Evolutionary conservation across 2,113 vertebrate genomes (phyloP).

Genomic region (Herpailurus yagouaroundi): DNA sequence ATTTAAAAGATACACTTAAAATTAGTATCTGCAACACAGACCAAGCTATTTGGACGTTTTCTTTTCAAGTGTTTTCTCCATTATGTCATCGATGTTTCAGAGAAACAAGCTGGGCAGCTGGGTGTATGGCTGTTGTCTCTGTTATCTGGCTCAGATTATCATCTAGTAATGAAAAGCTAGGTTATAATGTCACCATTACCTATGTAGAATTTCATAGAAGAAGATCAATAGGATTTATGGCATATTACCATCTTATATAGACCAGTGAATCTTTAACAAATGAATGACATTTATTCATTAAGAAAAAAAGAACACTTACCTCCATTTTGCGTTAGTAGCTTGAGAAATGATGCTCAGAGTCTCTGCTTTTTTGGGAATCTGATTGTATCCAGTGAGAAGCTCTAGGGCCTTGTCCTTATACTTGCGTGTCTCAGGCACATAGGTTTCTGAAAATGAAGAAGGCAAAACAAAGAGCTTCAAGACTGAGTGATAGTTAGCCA

Average conservation of each 20-base stretch:
- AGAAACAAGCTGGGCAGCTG: not conserved
- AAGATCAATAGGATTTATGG: not conserved
- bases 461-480: not conserved
- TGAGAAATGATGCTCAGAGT: not conserved
- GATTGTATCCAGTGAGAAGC: not conserved
- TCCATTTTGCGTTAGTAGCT: not conserved
- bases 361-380: not conserved
- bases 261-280: not conserved
- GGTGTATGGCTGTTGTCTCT: not conserved
- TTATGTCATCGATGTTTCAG: not conserved
- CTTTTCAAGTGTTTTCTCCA: not conserved
- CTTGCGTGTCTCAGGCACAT: not conserved
- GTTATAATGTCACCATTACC: rapidly evolving
- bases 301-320: not conserved
- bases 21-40: not conserved
- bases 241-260: not conserved
- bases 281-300: not conserved
- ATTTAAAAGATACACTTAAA: not conserved
- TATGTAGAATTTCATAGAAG: not conserved
- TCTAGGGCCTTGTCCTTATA: not conserved
- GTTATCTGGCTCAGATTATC: not conserved
- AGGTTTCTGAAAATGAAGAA: not conserved
- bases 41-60: not conserved
- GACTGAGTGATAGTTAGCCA: not conserved
- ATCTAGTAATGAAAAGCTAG: not conserved